Percentiles rank a stretch among this genome's conserved stretches.
These are phyloP conservation scores for Plutella xylostella DNA, from an alignment of 2,888 invertebrate genomes.

Conservation along the genomic window DNA sequence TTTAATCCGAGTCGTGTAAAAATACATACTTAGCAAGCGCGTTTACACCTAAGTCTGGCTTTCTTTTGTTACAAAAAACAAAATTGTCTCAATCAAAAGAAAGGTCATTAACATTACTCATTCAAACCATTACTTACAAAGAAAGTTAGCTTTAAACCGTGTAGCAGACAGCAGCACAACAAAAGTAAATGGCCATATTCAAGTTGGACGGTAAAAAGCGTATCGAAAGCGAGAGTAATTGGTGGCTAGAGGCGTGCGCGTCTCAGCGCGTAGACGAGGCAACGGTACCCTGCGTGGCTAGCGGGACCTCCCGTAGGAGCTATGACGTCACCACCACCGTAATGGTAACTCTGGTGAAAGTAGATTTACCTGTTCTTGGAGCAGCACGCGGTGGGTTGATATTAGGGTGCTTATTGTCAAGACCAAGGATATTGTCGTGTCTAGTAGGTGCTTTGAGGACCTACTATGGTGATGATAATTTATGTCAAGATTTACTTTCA, in stretches of 20 bases:
- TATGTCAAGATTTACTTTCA: too few relatives aligned
- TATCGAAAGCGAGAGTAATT: conserved; percentile 59
- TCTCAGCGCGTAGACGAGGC: conserved; percentile 25
- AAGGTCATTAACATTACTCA: not conserved
- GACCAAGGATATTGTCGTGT: too few relatives aligned
- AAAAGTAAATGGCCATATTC: not conserved
- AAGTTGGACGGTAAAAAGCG: conserved; percentile 5
- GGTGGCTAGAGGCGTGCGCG: conserved; percentile 30
- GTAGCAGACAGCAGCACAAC: not conserved
- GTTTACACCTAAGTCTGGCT: not conserved
- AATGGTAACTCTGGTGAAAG: too few relatives aligned
- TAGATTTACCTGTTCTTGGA: too few relatives aligned
- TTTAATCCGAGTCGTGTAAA: too few relatives aligned
- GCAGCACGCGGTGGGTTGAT: too few relatives aligned
- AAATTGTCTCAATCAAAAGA: not conserved
- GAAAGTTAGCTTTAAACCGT: conserved; percentile 1
- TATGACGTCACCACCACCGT: not conserved
- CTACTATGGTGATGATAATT: too few relatives aligned
- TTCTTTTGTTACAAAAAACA: not conserved
- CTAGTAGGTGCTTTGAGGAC: too few relatives aligned
- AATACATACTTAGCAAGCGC: too few relatives aligned
- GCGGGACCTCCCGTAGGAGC: conserved; percentile 48
- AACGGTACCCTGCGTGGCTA: conserved; percentile 15
- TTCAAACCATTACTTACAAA: not conserved
- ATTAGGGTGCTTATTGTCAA: too few relatives aligned